These are phyloP conservation scores for Carassius carassius DNA, from an alignment of 2,113 vertebrate genomes.

Conservation along the genomic window DNA sequence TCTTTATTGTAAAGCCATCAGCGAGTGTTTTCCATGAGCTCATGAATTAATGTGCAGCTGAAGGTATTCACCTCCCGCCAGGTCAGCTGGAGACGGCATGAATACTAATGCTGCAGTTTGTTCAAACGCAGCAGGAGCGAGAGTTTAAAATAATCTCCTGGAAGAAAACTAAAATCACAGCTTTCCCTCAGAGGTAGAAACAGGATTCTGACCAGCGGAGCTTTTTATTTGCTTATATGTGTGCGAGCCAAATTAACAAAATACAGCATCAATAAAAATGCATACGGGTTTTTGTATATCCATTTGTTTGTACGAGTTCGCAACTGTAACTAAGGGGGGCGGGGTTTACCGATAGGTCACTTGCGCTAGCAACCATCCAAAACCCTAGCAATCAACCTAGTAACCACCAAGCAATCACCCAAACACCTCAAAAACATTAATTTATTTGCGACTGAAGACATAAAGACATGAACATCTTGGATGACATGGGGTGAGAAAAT, in stretches of 20 bases:
- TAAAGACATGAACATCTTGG: too few relatives aligned
- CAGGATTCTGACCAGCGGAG: constrained; percentile 9
- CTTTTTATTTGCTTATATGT: constrained; percentile 29
- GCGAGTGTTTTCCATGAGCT: constrained; percentile 67
- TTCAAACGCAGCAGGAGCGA: constrained; percentile 9
- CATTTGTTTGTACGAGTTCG: too few relatives aligned
- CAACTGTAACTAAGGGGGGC: too few relatives aligned
- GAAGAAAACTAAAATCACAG: background rate
- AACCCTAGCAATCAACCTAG: too few relatives aligned
- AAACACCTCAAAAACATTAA: too few relatives aligned
- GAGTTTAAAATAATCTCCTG: constrained; percentile 40
- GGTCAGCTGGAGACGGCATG: constrained; percentile 41
- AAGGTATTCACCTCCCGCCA: constrained; percentile 57
- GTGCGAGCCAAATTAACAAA: background rate
- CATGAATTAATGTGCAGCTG: constrained; percentile 61
- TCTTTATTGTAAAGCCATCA: constrained; percentile 66
- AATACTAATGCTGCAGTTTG: constrained; percentile 46
- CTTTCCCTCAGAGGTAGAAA: background rate
- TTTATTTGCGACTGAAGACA: too few relatives aligned
- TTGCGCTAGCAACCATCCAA: too few relatives aligned
- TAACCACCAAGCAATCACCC: too few relatives aligned
- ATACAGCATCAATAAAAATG: background rate
- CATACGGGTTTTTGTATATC: background rate
- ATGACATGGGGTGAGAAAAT: too few relatives aligned
- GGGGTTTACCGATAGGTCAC: too few relatives aligned